phyloP scores from a whole-genome alignment of 2,888 invertebrate genomes.

The Amphimallon solstitiale region DNA sequence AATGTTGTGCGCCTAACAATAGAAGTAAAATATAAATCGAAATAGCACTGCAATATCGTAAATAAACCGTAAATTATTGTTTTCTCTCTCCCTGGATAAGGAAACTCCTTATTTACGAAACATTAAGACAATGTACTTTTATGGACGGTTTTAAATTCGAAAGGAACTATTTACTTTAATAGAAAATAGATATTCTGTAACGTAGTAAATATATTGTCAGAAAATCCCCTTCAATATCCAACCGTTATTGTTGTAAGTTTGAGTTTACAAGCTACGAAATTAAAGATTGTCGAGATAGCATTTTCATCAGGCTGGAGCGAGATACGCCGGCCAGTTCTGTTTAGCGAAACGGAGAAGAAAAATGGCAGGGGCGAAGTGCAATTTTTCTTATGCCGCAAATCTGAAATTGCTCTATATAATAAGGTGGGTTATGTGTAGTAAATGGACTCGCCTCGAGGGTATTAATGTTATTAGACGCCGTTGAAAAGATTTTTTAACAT shows the following conservation, averaged over 20 bases:
- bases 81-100: no score
- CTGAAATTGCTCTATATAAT: slow-evolving; percentile 60
- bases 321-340: slow-evolving; percentile 58
- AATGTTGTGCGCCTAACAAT: no score
- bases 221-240: slow-evolving; percentile 47
- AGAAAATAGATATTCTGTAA: slow-evolving; percentile 33
- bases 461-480: slow-evolving; percentile 43
- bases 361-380: slow-evolving; percentile 55
- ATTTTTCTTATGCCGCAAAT: slow-evolving; percentile 60
- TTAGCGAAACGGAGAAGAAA: slow-evolving; percentile 51
- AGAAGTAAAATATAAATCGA: no score
- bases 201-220: slow-evolving; percentile 42
- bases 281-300: slow-evolving; percentile 72
- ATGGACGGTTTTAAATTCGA: slow-evolving; percentile 21
- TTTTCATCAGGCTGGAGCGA: slow-evolving; percentile 66
- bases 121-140: slow-evolving; percentile 16
- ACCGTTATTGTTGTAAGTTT: slow-evolving; percentile 53
- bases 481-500: slow-evolving; percentile 32
- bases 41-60: no score
- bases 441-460: slow-evolving; percentile 53
- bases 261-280: slow-evolving; percentile 65
- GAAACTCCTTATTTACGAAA: neutral
- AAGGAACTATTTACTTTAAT: slow-evolving; percentile 29
- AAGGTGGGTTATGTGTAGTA: slow-evolving; percentile 57
- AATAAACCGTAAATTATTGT: no score